phyloP scores from a whole-genome alignment of 2,797 vertebrate species.

The Sarcoramphus papa region DNA sequence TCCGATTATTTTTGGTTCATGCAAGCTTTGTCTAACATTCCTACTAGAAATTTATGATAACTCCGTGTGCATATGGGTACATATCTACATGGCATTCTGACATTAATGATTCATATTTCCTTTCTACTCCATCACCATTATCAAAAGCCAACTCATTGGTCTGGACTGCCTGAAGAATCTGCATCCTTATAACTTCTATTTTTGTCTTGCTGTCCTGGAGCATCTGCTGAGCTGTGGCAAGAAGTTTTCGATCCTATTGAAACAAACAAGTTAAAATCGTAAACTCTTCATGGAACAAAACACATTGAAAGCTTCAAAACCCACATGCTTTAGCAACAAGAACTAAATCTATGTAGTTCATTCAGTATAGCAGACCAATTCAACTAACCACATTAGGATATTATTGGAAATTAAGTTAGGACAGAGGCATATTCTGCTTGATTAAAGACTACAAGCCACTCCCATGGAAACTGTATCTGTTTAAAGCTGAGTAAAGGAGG shows the following conservation, averaged over 20 bases:
- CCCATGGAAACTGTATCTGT: neutral
- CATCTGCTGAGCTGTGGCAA: constrained; percentile 96
- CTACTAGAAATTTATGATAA: neutral
- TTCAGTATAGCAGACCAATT: neutral
- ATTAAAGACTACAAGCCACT: neutral
- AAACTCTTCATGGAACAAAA: neutral
- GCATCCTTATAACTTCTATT: constrained; percentile 99
- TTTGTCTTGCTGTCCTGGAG: constrained; percentile 99
- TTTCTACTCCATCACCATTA: constrained; percentile 83
- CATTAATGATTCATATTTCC: constrained; percentile 7
- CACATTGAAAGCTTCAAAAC: neutral
- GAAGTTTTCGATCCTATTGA: constrained; percentile 91
- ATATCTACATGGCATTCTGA: neutral
- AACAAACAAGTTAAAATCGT: constrained; percentile 3
- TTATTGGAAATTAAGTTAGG: neutral
- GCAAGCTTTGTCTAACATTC: neutral
- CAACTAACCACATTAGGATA: neutral
- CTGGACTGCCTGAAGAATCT: constrained; percentile 98
- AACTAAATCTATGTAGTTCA: neutral
- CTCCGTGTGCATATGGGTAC: neutral
- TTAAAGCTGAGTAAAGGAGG: neutral
- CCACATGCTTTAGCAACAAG: neutral
- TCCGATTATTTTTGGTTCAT: neutral
- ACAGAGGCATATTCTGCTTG: neutral
- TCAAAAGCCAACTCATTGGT: constrained; percentile 92